Percentiles rank a stretch among this genome's conserved stretches.
These are phyloP conservation scores for Cephus runcator DNA, from an alignment of 2,888 invertebrate genomes.

Conservation along the genomic window DNA sequence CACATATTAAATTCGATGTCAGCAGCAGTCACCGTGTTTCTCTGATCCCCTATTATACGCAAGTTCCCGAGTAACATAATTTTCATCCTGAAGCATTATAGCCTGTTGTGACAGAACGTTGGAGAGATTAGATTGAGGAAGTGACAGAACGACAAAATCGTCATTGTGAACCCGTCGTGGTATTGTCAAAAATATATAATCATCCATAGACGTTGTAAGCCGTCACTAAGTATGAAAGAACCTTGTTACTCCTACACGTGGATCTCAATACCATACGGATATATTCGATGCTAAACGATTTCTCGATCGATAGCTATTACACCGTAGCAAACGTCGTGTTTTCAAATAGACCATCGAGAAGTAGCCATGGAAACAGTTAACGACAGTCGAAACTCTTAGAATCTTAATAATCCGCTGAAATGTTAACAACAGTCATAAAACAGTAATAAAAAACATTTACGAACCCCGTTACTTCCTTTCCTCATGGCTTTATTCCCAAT, in stretches of 20 bases:
- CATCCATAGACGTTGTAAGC: neutral
- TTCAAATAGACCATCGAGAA: too few species aligned
- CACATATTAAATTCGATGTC: neutral
- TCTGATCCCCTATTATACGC: neutral
- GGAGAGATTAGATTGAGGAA: neutral
- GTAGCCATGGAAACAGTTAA: too few species aligned
- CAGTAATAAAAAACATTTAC: too few species aligned
- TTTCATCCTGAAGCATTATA: neutral
- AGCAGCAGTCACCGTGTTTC: neutral
- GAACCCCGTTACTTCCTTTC: too few species aligned
- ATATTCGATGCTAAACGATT: too few species aligned
- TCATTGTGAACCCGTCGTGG: neutral
- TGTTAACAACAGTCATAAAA: too few species aligned
- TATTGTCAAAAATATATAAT: neutral
- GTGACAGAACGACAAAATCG: neutral
- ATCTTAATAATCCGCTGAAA: too few species aligned
- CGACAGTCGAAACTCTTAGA: too few species aligned
- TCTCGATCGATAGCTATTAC: too few species aligned
- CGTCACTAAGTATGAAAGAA: neutral
- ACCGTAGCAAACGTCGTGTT: too few species aligned
- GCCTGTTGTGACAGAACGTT: neutral
- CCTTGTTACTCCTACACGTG: neutral
- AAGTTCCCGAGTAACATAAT: neutral
- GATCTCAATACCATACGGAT: neutral
- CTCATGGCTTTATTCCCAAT: too few species aligned